Evolutionary conservation across 2,888 invertebrate species (phyloP), one percentile per base, ranked within the genome.

Genomic region (Drosophila kambysellisi): DNA sequence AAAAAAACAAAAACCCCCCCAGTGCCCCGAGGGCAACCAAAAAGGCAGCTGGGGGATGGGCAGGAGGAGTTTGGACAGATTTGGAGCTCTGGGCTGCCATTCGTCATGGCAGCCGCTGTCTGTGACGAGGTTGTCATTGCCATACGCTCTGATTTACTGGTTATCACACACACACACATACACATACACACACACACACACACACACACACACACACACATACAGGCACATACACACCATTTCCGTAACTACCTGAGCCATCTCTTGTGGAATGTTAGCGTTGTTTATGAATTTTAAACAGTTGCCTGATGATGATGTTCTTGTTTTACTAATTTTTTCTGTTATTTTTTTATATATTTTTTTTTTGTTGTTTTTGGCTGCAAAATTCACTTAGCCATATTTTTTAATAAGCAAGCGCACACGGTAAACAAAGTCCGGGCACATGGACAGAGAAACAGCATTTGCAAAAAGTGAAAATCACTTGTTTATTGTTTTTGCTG

Each of bases 71-170:
- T 50, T 29, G 57, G 70, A 52, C 79, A 59, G 79, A 43, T 65
- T 74, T 66, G 69, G 74, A 64, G 35, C 79, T 70, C 66, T 53
- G 63, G 37, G 53, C 54, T 32, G 54, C 60, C 87, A 88, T 85
- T 79, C 83, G 89, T 85, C 87, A 85, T 85, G 89, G 81, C 69
- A 75, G 56, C 76, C 76, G 85, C 75, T 88, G 88, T 79, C 78
- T 88, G 69, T 85, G 87, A 83, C 89, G 87, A 88, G 79, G 54
- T 76, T 85, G 85, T 85, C 85, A 88, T 69, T 75, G 87, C 89
- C 89, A 85, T 83, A 83, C 87, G 89, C 76, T 80, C 89, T 85
- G 85, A 85, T 85, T 85, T 85, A 85, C 89, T 88, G 81, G 67
- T 77, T 56, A 72, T 43, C 66, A 70, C 60, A 85, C 50, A 57